Conservation (phyloP, 1,140 invertebrate genomes). For the Heliconius nattereri region DNA sequence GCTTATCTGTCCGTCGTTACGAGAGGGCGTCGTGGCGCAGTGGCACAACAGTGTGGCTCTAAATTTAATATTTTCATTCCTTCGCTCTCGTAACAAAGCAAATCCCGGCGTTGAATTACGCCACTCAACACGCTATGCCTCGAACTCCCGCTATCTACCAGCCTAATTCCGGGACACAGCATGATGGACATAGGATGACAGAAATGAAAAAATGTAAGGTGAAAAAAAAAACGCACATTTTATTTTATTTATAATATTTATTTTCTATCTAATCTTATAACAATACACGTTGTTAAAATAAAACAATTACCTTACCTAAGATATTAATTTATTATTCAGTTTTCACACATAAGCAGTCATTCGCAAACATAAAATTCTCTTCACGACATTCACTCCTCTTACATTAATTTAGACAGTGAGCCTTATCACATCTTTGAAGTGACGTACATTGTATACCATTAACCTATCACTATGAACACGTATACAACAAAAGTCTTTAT, state of each 20-base stretch:
- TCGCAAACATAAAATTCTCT: conserved; percentile 39
- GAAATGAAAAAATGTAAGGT: background rate
- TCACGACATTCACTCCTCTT: conserved; percentile 55
- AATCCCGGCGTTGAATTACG: no score
- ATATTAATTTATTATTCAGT: conserved; percentile 67
- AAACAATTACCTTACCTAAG: conserved; percentile 28
- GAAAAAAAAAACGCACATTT: background rate
- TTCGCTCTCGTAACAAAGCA: no score
- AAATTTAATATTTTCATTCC: no score
- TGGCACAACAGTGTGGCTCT: no score
- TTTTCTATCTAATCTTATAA: background rate
- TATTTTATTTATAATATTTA: background rate
- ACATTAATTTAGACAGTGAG: conserved; percentile 70
- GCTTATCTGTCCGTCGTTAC: no score
- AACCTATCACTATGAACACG: conserved; percentile 62
- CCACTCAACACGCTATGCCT: no score
- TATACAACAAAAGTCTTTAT: conserved; percentile 67
- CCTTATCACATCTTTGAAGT: conserved; percentile 57
- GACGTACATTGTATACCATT: conserved; percentile 53
- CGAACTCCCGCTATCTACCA: no score
- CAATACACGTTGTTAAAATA: conserved; percentile 6
- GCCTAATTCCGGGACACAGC: no score
- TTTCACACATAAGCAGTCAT: conserved; percentile 51
- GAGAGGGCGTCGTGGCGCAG: no score
- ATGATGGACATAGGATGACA: no score